A percentile compares a stretch with the other conserved stretches of the same genome.
Evolutionary conservation across 2,113 vertebrate species (phyloP).

Genomic region (Muntiacus reevesi): DNA sequence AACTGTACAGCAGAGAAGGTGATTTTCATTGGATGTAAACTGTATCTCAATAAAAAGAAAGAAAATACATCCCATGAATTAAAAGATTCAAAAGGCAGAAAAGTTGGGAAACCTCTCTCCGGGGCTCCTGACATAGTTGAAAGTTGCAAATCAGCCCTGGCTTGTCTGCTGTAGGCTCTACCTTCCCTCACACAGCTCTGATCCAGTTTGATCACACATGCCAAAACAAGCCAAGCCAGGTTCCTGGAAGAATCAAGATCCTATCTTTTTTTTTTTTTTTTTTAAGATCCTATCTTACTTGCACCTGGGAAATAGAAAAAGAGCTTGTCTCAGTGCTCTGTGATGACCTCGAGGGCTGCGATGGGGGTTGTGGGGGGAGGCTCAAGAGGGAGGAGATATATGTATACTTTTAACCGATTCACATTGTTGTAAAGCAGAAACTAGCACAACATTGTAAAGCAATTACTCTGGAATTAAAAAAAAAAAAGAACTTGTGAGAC

Average conservation of each 20-base stretch:
- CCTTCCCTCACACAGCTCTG: not conserved
- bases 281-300: not conserved
- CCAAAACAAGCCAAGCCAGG: not conserved
- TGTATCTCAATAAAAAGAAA: not conserved
- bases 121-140: conserved; percentile 10
- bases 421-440: not conserved
- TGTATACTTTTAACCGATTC: not conserved
- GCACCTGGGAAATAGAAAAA: not conserved
- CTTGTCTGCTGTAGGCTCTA: not conserved
- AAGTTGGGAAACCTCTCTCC: not conserved
- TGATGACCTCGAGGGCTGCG: not conserved
- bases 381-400: not conserved
- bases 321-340: not conserved
- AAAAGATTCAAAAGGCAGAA: not conserved
- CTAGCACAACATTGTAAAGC: not conserved
- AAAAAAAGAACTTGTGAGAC: not conserved
- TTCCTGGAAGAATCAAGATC: not conserved
- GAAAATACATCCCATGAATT: not conserved
- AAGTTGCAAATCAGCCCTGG: not conserved
- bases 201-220: not conserved
- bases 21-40: not conserved
- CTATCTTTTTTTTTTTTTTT: not conserved
- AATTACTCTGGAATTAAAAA: not conserved
- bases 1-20: not conserved
- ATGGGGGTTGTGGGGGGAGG: not conserved